phyloP scores from a whole-genome alignment of 2,113 vertebrate genomes.

The Oncorhynchus kisutch region DNA sequence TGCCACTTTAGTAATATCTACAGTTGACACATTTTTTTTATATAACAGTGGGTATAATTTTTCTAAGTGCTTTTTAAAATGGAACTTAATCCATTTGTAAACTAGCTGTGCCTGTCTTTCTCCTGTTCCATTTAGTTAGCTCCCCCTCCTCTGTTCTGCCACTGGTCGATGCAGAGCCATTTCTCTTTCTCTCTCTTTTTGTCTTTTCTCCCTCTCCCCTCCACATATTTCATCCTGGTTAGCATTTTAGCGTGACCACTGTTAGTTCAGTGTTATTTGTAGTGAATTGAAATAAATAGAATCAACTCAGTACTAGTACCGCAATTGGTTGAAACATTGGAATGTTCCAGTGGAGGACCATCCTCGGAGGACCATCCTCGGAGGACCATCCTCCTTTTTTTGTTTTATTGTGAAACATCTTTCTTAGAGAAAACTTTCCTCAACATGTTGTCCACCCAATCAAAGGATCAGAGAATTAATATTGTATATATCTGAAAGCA shows the following conservation, averaged over 20 bases:
- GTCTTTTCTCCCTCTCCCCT: constrained; percentile 10
- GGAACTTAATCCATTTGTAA: constrained; percentile 73
- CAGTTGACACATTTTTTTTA: constrained; percentile 36
- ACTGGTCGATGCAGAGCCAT: neutral
- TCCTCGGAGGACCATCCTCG: too few species aligned
- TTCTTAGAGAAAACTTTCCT: too few species aligned
- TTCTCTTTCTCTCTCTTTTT: constrained; percentile 2
- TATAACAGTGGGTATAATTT: constrained; percentile 75
- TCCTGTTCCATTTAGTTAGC: constrained; percentile 41
- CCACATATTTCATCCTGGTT: constrained; percentile 14
- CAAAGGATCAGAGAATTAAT: too few species aligned
- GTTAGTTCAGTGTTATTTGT: constrained; percentile 9
- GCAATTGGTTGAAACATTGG: too few species aligned
- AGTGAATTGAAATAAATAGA: constrained; percentile 1
- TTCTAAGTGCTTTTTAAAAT: constrained; percentile 76
- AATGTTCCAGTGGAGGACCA: too few species aligned
- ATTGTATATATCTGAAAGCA: too few species aligned
- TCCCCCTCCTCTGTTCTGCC: neutral
- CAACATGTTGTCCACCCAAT: too few species aligned
- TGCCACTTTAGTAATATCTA: constrained; percentile 34
- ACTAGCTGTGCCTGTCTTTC: constrained; percentile 71
- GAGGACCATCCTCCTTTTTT: too few species aligned
- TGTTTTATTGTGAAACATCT: neutral
- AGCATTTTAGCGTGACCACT: constrained; percentile 8
- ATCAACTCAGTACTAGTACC: too few species aligned